Conservation (phyloP, 2,888 invertebrate genomes). For the Therioaphis trifolii region DNA sequence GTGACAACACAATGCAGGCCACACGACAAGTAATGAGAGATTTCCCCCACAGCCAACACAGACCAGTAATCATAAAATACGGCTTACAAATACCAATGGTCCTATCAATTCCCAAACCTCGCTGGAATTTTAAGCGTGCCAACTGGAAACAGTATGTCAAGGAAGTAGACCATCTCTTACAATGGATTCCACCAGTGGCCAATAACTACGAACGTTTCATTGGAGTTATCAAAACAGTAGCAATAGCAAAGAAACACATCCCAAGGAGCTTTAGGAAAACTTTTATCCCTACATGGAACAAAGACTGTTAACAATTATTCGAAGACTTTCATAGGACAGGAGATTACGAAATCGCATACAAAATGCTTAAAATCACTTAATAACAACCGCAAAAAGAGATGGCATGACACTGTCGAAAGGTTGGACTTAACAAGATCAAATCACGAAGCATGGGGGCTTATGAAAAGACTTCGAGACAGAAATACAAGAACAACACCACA, state of each 20-base stretch:
- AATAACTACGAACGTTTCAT: no score
- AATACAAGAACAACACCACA: neutral
- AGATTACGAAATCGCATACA: slow-evolving; percentile 9
- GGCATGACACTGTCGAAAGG: slow-evolving; percentile 25
- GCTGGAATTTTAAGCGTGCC: slow-evolving; percentile 31
- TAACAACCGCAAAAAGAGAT: slow-evolving; percentile 6
- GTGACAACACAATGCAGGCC: neutral
- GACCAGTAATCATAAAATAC: slow-evolving; percentile 32
- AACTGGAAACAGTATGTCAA: slow-evolving; percentile 29
- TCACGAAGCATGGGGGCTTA: slow-evolving; percentile 35
- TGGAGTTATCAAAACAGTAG: no score
- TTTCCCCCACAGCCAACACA: slow-evolving; percentile 45
- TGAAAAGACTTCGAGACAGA: slow-evolving; percentile 27
- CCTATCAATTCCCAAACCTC: slow-evolving; percentile 17
- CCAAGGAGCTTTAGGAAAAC: no score
- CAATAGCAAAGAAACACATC: no score
- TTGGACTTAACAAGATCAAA: slow-evolving; percentile 48
- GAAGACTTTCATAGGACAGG: slow-evolving; percentile 21
- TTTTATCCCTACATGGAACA: slow-evolving; percentile 26
- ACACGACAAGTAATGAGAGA: neutral
- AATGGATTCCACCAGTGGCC: slow-evolving; percentile 30
- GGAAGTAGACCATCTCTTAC: slow-evolving; percentile 28
- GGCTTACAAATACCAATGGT: slow-evolving; percentile 40
- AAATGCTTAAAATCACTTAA: slow-evolving; percentile 23
- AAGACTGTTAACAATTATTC: slow-evolving; percentile 18